These are phyloP conservation scores for Calyptomena viridis DNA, from an alignment of 2,113 vertebrate species.

Conservation along the genomic window DNA sequence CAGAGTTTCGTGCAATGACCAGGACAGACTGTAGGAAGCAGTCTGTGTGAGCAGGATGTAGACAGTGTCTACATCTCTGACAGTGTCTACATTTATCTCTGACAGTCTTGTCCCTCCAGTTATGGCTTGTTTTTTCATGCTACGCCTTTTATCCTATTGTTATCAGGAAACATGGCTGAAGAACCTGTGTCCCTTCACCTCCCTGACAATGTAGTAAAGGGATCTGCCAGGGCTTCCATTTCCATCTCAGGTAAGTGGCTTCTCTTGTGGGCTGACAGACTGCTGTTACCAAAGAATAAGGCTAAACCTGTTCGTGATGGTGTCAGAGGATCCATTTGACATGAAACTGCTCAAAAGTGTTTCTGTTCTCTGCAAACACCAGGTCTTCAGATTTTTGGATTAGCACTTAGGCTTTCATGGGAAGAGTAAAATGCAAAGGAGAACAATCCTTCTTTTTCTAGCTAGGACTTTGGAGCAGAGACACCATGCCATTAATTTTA, in stretches of 20 bases:
- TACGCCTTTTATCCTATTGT: not conserved
- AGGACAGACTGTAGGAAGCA: not conserved
- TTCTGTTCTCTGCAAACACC: not conserved
- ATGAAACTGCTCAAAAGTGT: not conserved
- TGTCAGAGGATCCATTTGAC: not conserved
- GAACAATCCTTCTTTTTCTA: not conserved
- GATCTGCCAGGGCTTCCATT: constrained; percentile 59
- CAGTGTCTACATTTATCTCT: not conserved
- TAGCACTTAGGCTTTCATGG: not conserved
- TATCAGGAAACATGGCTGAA: constrained; percentile 44
- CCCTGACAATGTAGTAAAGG: constrained; percentile 30
- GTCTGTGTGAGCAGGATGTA: accelerated
- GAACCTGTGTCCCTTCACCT: constrained; percentile 49
- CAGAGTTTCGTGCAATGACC: not conserved
- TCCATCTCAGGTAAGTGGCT: constrained; percentile 38
- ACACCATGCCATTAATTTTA: not conserved
- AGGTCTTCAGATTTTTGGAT: not conserved
- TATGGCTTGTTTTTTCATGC: not conserved
- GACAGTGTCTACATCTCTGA: not conserved
- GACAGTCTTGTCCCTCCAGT: not conserved
- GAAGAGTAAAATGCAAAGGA: not conserved
- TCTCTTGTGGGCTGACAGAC: not conserved
- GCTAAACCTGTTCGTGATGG: not conserved
- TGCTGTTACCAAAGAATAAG: not conserved
- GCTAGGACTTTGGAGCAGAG: not conserved